Evolutionary conservation across 1,140 invertebrate genomes (phyloP).

Genomic region (Schmidtea mediterranea): DNA sequence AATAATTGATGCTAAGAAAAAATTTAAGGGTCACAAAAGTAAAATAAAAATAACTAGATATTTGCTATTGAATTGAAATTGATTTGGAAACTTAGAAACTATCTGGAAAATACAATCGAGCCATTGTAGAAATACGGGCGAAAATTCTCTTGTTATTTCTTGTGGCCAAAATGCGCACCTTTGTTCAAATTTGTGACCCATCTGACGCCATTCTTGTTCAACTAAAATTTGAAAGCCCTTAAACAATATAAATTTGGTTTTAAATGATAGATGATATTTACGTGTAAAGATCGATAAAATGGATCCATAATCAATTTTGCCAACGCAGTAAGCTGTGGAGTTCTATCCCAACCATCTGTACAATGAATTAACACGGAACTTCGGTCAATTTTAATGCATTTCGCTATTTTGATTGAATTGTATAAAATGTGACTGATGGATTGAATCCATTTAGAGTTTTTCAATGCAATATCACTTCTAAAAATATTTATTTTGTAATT

Average conservation of each 20-base stretch:
- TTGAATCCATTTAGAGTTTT: conserved; percentile 62
- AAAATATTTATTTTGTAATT: too few relatives aligned
- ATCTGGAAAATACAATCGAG: conserved; percentile 81
- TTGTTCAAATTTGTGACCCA: conserved; percentile 85
- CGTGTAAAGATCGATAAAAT: conserved; percentile 63
- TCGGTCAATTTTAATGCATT: conserved; percentile 56
- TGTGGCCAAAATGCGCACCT: conserved; percentile 38
- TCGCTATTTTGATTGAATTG: conserved; percentile 47
- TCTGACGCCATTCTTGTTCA: conserved; percentile 76
- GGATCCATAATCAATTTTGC: conserved; percentile 71
- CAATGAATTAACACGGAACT: conserved; percentile 77
- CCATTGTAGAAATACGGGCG: conserved; percentile 90
- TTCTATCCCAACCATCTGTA: conserved; percentile 85
- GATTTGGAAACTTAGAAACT: conserved; percentile 54
- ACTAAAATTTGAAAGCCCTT: conserved; percentile 67
- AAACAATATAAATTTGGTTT: not conserved
- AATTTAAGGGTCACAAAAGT: too few relatives aligned
- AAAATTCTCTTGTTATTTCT: conserved; percentile 43
- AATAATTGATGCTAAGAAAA: too few relatives aligned
- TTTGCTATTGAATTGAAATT: conserved; percentile 71
- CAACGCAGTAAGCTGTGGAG: conserved; percentile 65
- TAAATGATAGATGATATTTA: conserved; percentile 34
- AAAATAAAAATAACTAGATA: conserved; percentile 41
- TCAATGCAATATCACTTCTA: conserved; percentile 27
- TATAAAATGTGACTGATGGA: conserved; percentile 54